Evolutionary conservation across 2,888 invertebrate genomes (phyloP), one percentile per base, ranked within the genome.

Genomic region (Dicroscelio sp.): DNA sequence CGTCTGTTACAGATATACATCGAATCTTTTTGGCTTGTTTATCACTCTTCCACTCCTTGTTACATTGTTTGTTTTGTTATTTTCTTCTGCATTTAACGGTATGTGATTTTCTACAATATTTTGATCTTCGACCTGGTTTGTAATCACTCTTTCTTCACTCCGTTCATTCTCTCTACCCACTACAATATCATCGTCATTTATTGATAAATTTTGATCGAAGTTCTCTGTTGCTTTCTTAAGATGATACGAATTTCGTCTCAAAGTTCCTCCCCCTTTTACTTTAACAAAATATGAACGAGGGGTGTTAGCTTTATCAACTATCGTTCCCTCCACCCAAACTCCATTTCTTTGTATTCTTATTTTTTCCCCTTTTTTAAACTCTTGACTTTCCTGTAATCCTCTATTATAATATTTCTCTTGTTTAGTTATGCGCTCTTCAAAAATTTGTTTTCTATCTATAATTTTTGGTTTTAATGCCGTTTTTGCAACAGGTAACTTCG

Each of bases 341-440:
- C n/a, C 23, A 17, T 75, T 75, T 33, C 31, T 52, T 55, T 52
- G 48, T n/a, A 75, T 55, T 23, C 52, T 23, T 23, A 75, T 8
- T 10, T 33, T 55, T 75, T 75, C 55, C 20, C 75, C 75, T 58
- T 75, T 75, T 75, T 75, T 33, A n/a, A 75, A 75, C 20, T 55
- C 30, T 10, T 27, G 14, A 3, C 58, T 27, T 10, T 38, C 30
- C 35, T 35, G 58, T 14, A 38, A 35, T 27, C 38, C 20, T 4
- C 60, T 31, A 60, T 78, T 60, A 38, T n/a, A 78, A 38, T 38
- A 78, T n/a, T 38, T 35, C 17, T 78, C 60, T 25, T 60, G 60
- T 25, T 8, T 58, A 1, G 38, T 14, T 30, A 60, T 55, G 38
- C 38, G 38, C 2, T 78, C 33, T 20, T 1, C 12, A 2, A 43